A percentile compares a stretch with the other conserved stretches of the same genome.
phyloP scores from a whole-genome alignment of 2,113 vertebrate species.

The Cephalopholis sonnerati region DNA sequence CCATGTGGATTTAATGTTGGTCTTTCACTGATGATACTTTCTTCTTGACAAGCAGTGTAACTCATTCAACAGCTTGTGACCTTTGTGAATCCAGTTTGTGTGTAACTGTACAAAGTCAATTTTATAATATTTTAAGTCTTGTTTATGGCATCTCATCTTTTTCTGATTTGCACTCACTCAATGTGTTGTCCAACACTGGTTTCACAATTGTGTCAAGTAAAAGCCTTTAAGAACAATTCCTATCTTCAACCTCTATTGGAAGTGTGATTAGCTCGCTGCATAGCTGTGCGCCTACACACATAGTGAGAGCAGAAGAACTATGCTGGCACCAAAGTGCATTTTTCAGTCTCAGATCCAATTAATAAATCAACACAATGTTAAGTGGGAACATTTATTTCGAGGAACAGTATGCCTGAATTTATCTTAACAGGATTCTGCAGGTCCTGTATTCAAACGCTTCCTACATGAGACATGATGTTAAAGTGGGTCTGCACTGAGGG shows the following conservation, averaged over 20 bases:
- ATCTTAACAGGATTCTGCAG: neutral
- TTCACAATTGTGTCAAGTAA: neutral
- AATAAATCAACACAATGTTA: neutral
- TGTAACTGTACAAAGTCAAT: neutral
- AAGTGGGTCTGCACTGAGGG: neutral
- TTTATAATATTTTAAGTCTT: too few species aligned
- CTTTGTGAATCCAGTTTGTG: neutral
- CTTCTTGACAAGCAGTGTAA: neutral
- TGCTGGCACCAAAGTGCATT: neutral
- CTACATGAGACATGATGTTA: neutral
- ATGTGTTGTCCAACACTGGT: neutral
- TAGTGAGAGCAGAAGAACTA: neutral
- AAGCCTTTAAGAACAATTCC: neutral
- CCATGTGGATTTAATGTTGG: too few species aligned
- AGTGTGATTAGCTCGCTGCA: neutral
- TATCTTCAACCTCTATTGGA: neutral
- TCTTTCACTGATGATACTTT: neutral
- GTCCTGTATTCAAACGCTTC: neutral
- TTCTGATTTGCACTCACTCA: too few species aligned
- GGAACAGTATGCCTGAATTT: conserved; percentile 18
- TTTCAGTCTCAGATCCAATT: neutral
- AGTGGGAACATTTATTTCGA: conserved; percentile 47
- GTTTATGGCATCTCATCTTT: neutral
- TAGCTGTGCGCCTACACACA: too few species aligned
- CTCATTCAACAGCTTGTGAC: neutral